Evolutionary conservation across 2,113 vertebrate genomes (phyloP), one percentile per base, ranked within the genome.

Genomic region (Trematomus loennbergii): DNA sequence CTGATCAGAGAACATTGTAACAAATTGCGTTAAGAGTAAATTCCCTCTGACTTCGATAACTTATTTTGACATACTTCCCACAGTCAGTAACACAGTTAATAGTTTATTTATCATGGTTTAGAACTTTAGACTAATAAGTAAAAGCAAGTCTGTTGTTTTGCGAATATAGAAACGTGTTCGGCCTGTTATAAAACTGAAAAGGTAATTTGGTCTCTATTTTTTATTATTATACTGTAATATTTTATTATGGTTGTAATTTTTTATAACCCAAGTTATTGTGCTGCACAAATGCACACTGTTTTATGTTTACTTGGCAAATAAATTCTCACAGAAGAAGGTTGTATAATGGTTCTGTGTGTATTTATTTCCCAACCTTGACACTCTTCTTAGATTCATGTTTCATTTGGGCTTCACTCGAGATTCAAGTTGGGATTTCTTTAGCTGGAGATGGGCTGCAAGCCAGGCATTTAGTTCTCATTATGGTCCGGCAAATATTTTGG

Each of bases 291-390:
- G 36, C 36, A 5, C 5, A 46, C 61, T 59, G 17, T 20, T 66
- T 33, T 20, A 13, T 18, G 12, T 72, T 61, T 59, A 65, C 50
- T 48, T 52, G 5, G 10, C 33, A 36, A 71, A 62, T 62, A 13
- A 12, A 72, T 59, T 72, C 68, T 40, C 72, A 64, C 12, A 55
- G 58, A 74, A 59, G 65, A 65, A 15, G 72, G 60, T 79, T 70
- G 58, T 59, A 17, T 48, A 75, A 48, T 65, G 11, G 67, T 77
- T 71, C 46, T 40, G 17, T 57, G 81, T 69, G 58, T 88, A 65
- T 82, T 86, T 86, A 81, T 84, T 87, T 83, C 71, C 22, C 82
- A 86, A 74, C 65, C 74, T 55, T 79, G 64, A 85, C 81, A 79
- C 81, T 36, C 22, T 36, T 72, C 67, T 80, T 61, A 45, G 29